Evolutionary conservation across 2,797 vertebrate species (phyloP), one percentile per base, ranked within the genome.

Genomic region (Alca torda): DNA sequence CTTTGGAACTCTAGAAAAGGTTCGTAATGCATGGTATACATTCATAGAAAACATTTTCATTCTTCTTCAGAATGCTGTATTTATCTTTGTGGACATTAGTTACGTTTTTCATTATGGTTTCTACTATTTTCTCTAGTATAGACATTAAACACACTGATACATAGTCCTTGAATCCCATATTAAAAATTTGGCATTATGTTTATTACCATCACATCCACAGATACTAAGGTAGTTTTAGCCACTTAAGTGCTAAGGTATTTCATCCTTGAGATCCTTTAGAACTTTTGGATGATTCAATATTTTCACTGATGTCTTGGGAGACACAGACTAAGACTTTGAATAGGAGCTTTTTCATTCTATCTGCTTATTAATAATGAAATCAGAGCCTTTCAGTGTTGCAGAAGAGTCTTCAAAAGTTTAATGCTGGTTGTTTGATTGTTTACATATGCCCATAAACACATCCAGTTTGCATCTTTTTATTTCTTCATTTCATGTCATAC

Each of bases 281-380:
- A 4, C 92, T 96, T 92, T 41, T 82, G 93, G 83, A 87, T 95
- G 91, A 92, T 76, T 65, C 56, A 68, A 39, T 72, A 64, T 92
- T 96, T 95, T 91, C 74, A 61, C 19, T 73, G 30, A 31, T 94
- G 65, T 63, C 67, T 74, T 76, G 26, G 33, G 64, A 91, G n/a
- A 70, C n/a, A 19, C 17, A 3, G 39, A 26, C n/a, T 63, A 13
- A 70, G 43, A 51, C 18, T 69, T 82, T 65, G 64, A 89, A 53
- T 85, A 75, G 45, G 48, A 81, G 56, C 68, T 90, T 85, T 96
- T 92, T 48, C 80, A 26, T 89, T 91, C 64, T 89, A 37, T 89
- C 87, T 89, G 93, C 90, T 96, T 92, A 95, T 95, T 96, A 96
- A 96, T 95, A 23, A 13, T 73, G 96, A 95, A 97, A 97, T 92